phyloP scores from a whole-genome alignment of 2,797 vertebrate species.

The Buphagus erythrorhynchus region DNA sequence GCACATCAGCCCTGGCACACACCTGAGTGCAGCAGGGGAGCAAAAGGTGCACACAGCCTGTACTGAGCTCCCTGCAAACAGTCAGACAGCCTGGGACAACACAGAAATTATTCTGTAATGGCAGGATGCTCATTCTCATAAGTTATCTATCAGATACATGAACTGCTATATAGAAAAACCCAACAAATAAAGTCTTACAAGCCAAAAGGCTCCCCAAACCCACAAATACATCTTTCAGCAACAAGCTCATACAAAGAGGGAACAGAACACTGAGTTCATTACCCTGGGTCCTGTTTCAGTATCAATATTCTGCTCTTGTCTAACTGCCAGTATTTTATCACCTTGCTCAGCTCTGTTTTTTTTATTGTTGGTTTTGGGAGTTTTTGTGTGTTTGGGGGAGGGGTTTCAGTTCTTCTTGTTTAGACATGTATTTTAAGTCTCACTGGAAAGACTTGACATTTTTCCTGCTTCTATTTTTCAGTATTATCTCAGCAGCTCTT shows the following conservation, averaged over 20 bases:
- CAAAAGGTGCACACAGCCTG: too few relatives aligned
- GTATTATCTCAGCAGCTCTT: not conserved
- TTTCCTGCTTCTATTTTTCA: not conserved
- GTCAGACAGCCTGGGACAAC: rapidly evolving
- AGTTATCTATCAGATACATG: not conserved
- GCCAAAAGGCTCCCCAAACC: not conserved
- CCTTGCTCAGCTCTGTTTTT: not conserved
- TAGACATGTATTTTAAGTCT: not conserved
- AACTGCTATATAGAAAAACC: rapidly evolving
- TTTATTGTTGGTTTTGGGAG: not conserved
- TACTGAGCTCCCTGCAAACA: not conserved
- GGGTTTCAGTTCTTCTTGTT: not conserved
- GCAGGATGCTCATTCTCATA: not conserved
- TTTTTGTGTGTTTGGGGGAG: not conserved
- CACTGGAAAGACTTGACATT: not conserved
- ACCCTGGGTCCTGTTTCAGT: not conserved
- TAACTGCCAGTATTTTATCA: not conserved
- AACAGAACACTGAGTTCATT: not conserved
- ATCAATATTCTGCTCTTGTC: not conserved
- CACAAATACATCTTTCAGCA: not conserved
- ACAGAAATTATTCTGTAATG: rapidly evolving
- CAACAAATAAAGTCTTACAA: not conserved
- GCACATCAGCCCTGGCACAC: too few relatives aligned
- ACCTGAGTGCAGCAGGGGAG: too few relatives aligned
- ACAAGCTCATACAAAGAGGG: not conserved